Evolutionary conservation across 2,797 vertebrate genomes (phyloP).

Genomic region (Simalia tracyae): DNA sequence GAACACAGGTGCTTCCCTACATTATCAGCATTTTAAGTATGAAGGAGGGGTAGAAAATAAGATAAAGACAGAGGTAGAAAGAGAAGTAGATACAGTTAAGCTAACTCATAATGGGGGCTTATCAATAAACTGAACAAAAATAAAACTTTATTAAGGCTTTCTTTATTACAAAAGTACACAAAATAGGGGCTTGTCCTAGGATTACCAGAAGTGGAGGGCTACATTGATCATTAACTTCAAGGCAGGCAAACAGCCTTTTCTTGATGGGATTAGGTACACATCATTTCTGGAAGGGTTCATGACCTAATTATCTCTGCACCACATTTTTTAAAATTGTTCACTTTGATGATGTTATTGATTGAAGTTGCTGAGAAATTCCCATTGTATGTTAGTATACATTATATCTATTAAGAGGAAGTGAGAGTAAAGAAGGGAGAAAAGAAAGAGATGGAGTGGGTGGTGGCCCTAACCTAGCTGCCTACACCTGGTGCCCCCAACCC

Average conservation of each 20-base stretch:
- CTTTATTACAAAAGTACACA: not conserved
- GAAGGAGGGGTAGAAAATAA: not conserved
- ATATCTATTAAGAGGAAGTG: not conserved
- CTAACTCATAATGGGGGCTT: not conserved
- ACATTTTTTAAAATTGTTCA: no score
- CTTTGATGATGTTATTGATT: no score
- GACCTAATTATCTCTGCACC: no score
- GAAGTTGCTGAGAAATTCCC: no score
- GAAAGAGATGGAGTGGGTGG: not conserved
- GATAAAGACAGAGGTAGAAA: not conserved
- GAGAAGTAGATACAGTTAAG: not conserved
- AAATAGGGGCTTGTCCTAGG: not conserved
- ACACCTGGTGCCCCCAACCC: no score
- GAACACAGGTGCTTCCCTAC: not conserved
- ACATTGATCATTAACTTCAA: no score
- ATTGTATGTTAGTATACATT: no score
- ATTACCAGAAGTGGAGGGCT: no score
- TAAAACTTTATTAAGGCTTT: not conserved
- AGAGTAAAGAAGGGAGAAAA: not conserved
- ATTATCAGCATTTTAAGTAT: not conserved
- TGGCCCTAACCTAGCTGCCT: no score
- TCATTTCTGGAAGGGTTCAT: no score
- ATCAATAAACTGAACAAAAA: not conserved
- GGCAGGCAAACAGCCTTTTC: no score
- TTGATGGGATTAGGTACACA: no score